Base-by-base conservation (phyloP, 2,113 vertebrate genomes). In the Upupa epops region DNA sequence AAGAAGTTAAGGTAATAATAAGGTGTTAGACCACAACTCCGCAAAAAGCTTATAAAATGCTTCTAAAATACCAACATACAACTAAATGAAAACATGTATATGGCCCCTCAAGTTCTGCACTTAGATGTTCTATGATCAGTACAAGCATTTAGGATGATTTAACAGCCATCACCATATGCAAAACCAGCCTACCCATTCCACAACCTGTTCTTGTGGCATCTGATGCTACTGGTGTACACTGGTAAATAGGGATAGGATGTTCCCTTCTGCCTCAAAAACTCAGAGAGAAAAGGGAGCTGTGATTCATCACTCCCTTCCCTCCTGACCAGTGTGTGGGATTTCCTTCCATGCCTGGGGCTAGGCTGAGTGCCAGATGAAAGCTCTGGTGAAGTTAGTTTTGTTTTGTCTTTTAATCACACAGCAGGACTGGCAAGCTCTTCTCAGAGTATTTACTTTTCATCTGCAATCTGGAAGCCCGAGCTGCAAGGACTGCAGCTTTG, bases 341-440 rank as follows among this genome's bases (percentile, higher is more conserved):
- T 82, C 78, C 55, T 93, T 79, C 74, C 51, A 42, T 11, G 87
- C 36, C 71, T 87, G 74, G 78, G 91, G 89, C 84, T 92, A 84
- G 91, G 91, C 87, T 79, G 46, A 51, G 87, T 84, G 81, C 81
- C 84, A 95, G 74, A 87, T 36, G 55, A 84, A 92, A 81, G 45
- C 63, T 75, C 51, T 90, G 89, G 70, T 87, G 42, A 93, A 84
- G 59, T 83, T 61, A 29, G 40, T 46, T 89, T 60, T 82, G 65
- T 80, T 94, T 92, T 86, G 76, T 29, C 65, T 92, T 92, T 82
- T 89, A 91, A 94, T 89, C 74, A 84, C 65, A 78, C 15, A 69
- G 89, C 91, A 95, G 74, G 51, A 72, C 63, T 94, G 89, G 94
- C 89, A 94, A 82, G 46, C 70, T 69, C 54, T 86, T 64, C 66